A percentile compares a stretch with the other conserved stretches of the same genome.
These are phyloP conservation scores for Micropoecilia bifurca DNA, from an alignment of 2,797 vertebrate genomes.

Conservation along the genomic window DNA sequence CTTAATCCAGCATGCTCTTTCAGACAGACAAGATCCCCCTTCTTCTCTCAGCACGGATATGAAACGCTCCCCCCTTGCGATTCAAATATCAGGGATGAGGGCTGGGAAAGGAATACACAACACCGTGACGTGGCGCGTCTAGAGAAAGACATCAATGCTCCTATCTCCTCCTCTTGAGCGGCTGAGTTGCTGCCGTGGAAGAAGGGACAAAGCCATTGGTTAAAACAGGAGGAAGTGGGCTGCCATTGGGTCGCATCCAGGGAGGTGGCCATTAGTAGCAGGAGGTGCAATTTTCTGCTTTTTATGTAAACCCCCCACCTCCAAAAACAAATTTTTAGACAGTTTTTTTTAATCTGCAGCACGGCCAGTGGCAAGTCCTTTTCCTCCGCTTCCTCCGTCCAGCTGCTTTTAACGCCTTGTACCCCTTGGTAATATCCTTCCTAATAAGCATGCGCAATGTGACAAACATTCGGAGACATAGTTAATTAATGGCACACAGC, in stretches of 20 bases:
- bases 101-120: conserved; percentile 74
- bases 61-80: conserved; percentile 87
- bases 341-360: conserved; percentile 10
- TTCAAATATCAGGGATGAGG: conserved; percentile 79
- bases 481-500: conserved; percentile 78
- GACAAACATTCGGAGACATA: conserved; percentile 58
- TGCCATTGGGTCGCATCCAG: conserved; percentile 68
- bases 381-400: conserved; percentile 18
- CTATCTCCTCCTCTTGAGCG: conserved; percentile 57
- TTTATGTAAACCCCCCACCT: background rate
- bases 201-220: conserved; percentile 70
- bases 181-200: conserved; percentile 58
- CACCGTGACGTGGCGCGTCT: conserved; percentile 67
- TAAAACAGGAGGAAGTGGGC: conserved; percentile 52
- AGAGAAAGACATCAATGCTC: conserved; percentile 76
- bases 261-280: conserved; percentile 54
- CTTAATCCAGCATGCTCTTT: conserved; percentile 92
- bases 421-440: conserved; percentile 62
- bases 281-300: conserved; percentile 6
- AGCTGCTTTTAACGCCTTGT: conserved; percentile 46
- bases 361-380: conserved; percentile 14
- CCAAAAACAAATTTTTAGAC: background rate
- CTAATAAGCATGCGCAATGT: conserved; percentile 69
- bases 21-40: conserved; percentile 91
- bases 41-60: conserved; percentile 88